Evolutionary conservation across 2,797 vertebrate genomes (phyloP), one percentile per base, ranked within the genome.

Genomic region (Ceryle rudis): DNA sequence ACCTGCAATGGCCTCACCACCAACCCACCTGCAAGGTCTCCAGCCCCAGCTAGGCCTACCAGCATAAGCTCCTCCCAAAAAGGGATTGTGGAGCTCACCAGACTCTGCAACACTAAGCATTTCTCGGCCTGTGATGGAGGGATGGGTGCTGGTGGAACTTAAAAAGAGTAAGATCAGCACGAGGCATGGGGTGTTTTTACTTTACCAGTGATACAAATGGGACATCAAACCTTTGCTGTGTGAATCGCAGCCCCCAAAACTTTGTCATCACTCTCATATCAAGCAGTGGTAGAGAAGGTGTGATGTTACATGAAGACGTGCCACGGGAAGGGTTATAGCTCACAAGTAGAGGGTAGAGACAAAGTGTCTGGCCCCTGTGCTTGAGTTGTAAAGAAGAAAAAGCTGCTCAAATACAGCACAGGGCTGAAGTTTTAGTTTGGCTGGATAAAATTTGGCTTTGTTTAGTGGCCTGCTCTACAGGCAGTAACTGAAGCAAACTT

Each of bases 1-100:
- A 61, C 46, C 46, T 28, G 23, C 3, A 11, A 44, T 1, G 15
- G 58, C 58, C 17, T 73, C 18, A 10, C 25, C 46, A 18, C 18
- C n/a, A 35, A 35, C 6, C 6, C 14, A 31, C 12, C 14, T 3
- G 2, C 1, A 2, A 28, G 51, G 62, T 39, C 29, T 29, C n/a
- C 58, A 44, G 58, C 52, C 52, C 29, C 46, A 60, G n/a, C 33
- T 2, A 7, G 46, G 42, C 41, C 33, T 65, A 60, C 29, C 20
- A 55, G 23, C 52, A 35, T 1, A 9, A 12, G 33, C 33, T 74
- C 51, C 70, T 33, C 14, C 51, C 39, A 39, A 25, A 29, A 88
- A 88, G n/a, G 54, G 73, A 19, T 4, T 8, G n/a, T 9, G 22
- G n/a, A 83, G 81, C n/a, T 46, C 47, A 13, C 17, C 11, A 21